Percentiles rank a stretch among this genome's conserved stretches.
Evolutionary conservation across 1,140 invertebrate genomes (phyloP).

Genomic region (Zaprionus taronus): DNA sequence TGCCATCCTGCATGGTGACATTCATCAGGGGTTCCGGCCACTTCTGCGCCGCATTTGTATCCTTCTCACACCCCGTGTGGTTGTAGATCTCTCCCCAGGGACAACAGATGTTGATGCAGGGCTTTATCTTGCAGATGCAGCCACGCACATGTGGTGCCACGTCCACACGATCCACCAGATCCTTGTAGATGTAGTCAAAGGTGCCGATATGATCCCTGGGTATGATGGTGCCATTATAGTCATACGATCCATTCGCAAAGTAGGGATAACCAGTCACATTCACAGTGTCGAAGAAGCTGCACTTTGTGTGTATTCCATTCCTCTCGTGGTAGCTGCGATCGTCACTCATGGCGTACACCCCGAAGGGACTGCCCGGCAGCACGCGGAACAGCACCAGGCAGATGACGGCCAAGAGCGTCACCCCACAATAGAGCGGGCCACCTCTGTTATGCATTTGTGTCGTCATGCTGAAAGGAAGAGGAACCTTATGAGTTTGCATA

Average conservation of each 20-base stretch:
- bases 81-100: conserved; percentile 67
- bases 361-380: conserved; percentile 57
- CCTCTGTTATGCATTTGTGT: conserved; percentile 45
- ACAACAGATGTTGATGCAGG: conserved; percentile 79
- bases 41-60: conserved; percentile 28
- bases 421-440: conserved; percentile 61
- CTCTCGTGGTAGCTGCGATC: conserved; percentile 57
- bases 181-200: conserved; percentile 71
- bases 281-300: conserved; percentile 78
- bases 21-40: conserved; percentile 69
- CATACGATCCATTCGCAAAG: conserved; percentile 71
- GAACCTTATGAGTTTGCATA: not conserved
- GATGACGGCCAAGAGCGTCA: conserved; percentile 56
- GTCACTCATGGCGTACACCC: conserved; percentile 51
- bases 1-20: conserved; percentile 58
- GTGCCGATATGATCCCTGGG: conserved; percentile 65
- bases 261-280: conserved; percentile 62
- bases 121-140: conserved; percentile 77
- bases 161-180: conserved; percentile 59
- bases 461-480: conserved; percentile 37
- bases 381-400: conserved; percentile 58
- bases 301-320: conserved; percentile 69
- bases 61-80: conserved; percentile 34
- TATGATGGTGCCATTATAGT: conserved; percentile 66
- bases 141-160: conserved; percentile 66